Conservation (phyloP, 1,140 invertebrate species). For the Anthonomus grandis region DNA sequence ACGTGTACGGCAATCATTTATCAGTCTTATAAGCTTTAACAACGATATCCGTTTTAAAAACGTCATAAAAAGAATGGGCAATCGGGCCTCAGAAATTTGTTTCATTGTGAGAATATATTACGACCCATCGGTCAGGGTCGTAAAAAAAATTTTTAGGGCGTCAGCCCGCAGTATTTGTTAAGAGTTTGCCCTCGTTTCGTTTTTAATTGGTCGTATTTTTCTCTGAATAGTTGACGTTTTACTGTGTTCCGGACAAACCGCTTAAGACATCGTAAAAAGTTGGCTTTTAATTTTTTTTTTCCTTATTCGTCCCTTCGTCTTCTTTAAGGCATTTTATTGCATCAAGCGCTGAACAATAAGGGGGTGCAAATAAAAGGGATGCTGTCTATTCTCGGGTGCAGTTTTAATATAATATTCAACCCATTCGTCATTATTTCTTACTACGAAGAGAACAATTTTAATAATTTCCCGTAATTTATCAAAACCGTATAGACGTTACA, state of each 20-base stretch:
- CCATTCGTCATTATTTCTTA: no score
- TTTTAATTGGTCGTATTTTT: constrained; percentile 31
- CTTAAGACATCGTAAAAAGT: constrained; percentile 26
- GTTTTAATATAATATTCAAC: no score
- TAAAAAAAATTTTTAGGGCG: constrained; percentile 27
- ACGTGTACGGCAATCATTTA: constrained; percentile 15
- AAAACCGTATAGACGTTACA: no score
- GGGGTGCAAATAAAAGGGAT: no score
- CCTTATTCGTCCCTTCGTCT: no score
- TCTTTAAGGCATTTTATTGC: no score
- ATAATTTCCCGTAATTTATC: no score
- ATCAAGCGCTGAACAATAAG: no score
- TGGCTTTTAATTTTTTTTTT: constrained; percentile 38
- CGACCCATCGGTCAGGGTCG: constrained; percentile 23
- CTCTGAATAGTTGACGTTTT: constrained; percentile 27
- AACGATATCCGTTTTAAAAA: constrained; percentile 28
- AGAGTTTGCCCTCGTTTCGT: constrained; percentile 29
- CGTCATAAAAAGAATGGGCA: constrained; percentile 28
- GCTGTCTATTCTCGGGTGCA: no score
- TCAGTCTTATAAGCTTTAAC: constrained; percentile 22
- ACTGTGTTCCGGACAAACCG: constrained; percentile 22
- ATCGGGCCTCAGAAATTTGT: constrained; percentile 25
- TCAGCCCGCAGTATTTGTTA: constrained; percentile 29
- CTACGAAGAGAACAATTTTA: no score
- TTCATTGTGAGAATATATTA: constrained; percentile 28